Base-by-base conservation (phyloP, 2,888 invertebrate species). In the Fabriciana adippe region DNA sequence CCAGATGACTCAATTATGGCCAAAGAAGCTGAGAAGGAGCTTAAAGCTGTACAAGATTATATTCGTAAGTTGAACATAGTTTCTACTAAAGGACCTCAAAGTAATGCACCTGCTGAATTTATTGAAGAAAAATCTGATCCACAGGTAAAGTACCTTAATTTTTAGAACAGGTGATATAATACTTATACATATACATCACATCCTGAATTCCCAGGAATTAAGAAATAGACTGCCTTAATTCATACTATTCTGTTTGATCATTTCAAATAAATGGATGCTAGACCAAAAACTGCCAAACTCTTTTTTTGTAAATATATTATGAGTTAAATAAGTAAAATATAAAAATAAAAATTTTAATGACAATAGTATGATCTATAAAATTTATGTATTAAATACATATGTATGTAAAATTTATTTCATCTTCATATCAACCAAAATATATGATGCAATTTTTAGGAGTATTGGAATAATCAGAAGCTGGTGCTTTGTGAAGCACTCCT, bases 401-500 rank as follows among this genome's bases (percentile, higher is more conserved):
- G 2, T 18, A 18, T 18, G 2, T 26, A 26, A 26, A 26, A 26
- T 26, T 4, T 26, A 3, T 26, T 26, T 4, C 4, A 26, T 26
- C 26, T 26, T 26, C 11, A 11, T 41, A 41, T 41, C 11, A 11
- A 41, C 35, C 1, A 41, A 41, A 8, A 35, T 41, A 11, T 41
- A 41, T 41, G 35, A 8, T 35, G 50, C 72, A 47, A 71, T 68
- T 59, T 66, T 13, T 66, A 92, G 92, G 92, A 92, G 67, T 92
- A 94, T 77, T 90, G 93, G 81, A 91, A 87, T 62, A 99, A 99
- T 92, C 99, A 99, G 88, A 99, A 99, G 89, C 95, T 99, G 78
- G 97, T 98, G 35, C 93, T 99, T 31, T 96, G 97, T 78, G 97
- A 98, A 84, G 98, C 98, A 0, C 89, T 99, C 59, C 85, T 99